Conservation (phyloP, 2,797 vertebrate species). For the Acrossocheilus wenchowensis region DNA sequence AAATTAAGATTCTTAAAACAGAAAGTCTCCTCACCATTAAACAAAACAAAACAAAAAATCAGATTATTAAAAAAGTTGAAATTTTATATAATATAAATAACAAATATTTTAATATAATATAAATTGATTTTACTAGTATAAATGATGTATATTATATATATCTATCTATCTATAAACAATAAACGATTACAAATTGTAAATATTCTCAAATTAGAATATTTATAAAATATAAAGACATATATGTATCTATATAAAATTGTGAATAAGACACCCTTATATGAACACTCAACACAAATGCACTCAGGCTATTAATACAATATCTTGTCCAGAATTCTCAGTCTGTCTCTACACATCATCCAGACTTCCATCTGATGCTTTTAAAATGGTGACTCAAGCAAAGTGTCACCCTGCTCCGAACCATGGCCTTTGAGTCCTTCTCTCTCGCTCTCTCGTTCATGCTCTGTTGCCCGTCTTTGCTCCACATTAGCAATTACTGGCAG, state of each 20-base stretch:
- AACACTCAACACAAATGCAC: neutral
- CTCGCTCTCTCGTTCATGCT: neutral
- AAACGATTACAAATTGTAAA: neutral
- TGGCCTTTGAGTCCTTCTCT: conserved; percentile 10
- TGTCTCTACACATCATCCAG: neutral
- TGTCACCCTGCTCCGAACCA: conserved; percentile 9
- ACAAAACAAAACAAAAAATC: no score
- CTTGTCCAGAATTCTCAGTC: neutral
- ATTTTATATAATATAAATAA: no score
- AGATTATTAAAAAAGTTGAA: no score
- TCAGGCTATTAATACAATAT: neutral
- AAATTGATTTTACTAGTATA: no score
- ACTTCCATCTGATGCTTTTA: conserved; percentile 34
- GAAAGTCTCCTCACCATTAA: no score
- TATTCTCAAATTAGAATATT: neutral
- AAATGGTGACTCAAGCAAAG: conserved; percentile 36
- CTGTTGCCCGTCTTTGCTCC: conserved; percentile 28
- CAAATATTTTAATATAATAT: no score
- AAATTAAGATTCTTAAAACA: neutral
- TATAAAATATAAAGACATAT: neutral
- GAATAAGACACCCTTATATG: conserved; percentile 2
- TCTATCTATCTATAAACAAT: neutral
- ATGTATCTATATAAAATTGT: neutral
- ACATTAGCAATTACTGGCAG: conserved; percentile 37
- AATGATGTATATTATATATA: no score